Conservation (phyloP, 2,113 vertebrate genomes). For the Laticauda colubrina region DNA sequence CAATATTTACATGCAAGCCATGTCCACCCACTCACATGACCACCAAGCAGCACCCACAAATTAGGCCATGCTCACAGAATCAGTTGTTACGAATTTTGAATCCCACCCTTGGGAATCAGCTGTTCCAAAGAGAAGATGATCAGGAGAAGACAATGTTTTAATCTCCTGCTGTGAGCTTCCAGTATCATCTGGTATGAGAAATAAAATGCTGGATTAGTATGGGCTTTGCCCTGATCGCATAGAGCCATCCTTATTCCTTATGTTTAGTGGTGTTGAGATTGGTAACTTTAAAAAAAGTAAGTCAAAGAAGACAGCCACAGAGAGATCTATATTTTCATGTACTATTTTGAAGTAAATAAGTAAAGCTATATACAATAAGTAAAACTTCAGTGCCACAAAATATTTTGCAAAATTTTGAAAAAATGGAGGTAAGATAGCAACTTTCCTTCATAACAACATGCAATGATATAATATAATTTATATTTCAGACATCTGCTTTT, state of each 20-base stretch:
- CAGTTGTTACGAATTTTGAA: too few relatives aligned
- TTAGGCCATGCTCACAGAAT: too few relatives aligned
- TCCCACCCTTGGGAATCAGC: too few relatives aligned
- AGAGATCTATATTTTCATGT: neutral
- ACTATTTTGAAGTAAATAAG: neutral
- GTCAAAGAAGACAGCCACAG: neutral
- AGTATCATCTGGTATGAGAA: neutral
- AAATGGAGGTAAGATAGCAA: neutral
- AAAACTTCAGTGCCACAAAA: neutral
- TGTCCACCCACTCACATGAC: too few relatives aligned
- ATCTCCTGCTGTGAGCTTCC: neutral
- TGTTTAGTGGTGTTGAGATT: neutral
- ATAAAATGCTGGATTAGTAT: neutral
- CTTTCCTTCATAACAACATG: neutral
- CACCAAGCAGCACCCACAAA: too few relatives aligned
- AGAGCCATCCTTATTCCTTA: neutral
- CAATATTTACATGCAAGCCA: too few relatives aligned
- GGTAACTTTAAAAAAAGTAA: neutral
- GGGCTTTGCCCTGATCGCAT: neutral
- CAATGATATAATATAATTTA: conserved; percentile 1
- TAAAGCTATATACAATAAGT: neutral
- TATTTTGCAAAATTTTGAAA: neutral
- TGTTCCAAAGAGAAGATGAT: neutral
- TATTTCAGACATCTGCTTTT: conserved; percentile 16
- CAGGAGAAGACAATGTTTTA: neutral